Base-by-base conservation (phyloP, 2,113 vertebrate genomes). In the Eptesicus fuscus region DNA sequence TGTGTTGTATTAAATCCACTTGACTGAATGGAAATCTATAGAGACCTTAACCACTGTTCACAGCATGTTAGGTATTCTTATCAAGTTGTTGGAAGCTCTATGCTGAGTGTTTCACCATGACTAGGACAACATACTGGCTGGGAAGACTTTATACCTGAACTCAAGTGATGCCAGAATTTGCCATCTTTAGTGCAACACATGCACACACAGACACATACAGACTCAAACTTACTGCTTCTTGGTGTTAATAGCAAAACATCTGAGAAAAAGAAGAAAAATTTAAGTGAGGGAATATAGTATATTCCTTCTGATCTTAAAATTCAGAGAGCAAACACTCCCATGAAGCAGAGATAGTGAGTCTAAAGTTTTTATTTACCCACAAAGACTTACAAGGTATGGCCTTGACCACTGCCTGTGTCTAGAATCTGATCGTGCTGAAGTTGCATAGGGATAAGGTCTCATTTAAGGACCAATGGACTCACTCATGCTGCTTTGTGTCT, bases 401-500 rank as follows among this genome's bases (percentile, higher is more conserved):
- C 59, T 95, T 79, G 42, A 91, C 51, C 32, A 94, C 51, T 69
- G 37, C 47, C 53, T 90, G 23, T 51, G 40, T 83, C 44, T 88
- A 47, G 42, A 37, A 88, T 90, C 25, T 90, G 76, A 77, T 30
- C 18, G 42, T 90, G 71, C 28, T 89, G 37, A 94, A 61, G n/a
- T 13, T 87, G 9, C 51, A 37, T n/a, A n/a, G n/a, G n/a, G 4
- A 56, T 71, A 88, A 88, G 59, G 82, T 83, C 56, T 94, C 32
- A 22, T 94, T 89, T 93, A 93, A 91, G 78, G 53, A 44, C 47
- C 69, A 74, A n/a, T 70, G 42, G 32, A 94, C 4, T 88, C 53
- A 90, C 30, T 6, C 59, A 90, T 59, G 77, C 59, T 92, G 76
- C 59, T 95, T 95, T 90, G 18, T 93, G n/a, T 76, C 65, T 93